Evolutionary conservation across 2,888 invertebrate species (phyloP).

Genomic region (Drosophila atripex): DNA sequence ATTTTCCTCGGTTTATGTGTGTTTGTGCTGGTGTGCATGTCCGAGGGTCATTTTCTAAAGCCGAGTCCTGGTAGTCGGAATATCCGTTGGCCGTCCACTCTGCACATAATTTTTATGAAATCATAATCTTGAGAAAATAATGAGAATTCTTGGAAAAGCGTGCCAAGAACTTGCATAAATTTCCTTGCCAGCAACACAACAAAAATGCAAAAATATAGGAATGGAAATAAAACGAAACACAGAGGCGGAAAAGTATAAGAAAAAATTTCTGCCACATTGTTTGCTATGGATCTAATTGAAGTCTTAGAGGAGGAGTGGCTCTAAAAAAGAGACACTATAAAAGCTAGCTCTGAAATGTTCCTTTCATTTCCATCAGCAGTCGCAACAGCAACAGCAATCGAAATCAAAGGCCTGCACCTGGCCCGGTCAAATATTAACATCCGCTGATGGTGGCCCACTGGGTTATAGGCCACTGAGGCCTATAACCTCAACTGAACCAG

Average conservation of each 20-base stretch:
- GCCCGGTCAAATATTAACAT: slow-evolving; percentile 45
- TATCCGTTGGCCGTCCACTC: slow-evolving; percentile 29
- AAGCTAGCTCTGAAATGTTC: slow-evolving; percentile 3
- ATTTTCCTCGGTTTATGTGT: slow-evolving; percentile 10
- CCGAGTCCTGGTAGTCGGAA: slow-evolving; percentile 37
- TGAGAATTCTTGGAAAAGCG: slow-evolving; percentile 58
- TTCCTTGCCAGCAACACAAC: slow-evolving; percentile 31
- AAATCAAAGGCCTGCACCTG: slow-evolving; percentile 39
- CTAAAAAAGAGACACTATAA: slow-evolving; percentile 17
- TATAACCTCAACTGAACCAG: slow-evolving; percentile 24
- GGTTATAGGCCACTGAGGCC: slow-evolving; percentile 36
- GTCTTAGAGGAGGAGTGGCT: slow-evolving; percentile 11
- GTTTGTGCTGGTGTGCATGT: slow-evolving; percentile 30
- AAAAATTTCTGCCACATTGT: slow-evolving; percentile 8
- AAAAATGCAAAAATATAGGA: slow-evolving; percentile 24
- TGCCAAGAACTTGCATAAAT: slow-evolving; percentile 54
- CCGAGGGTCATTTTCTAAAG: slow-evolving; percentile 43
- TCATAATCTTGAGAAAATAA: slow-evolving; percentile 66
- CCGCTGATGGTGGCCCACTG: slow-evolving; percentile 33
- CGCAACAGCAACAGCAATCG: slow-evolving; percentile 1
- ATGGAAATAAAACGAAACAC: slow-evolving; percentile 11
- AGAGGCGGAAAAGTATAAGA: slow-evolving; percentile 1
- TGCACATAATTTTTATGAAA: slow-evolving; percentile 56
- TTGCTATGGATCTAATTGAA: slow-evolving; percentile 31
- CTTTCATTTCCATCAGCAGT: slow-evolving; percentile 35